Conservation (phyloP, 2,113 vertebrate genomes). For the Poeciliopsis turrubarensis region DNA sequence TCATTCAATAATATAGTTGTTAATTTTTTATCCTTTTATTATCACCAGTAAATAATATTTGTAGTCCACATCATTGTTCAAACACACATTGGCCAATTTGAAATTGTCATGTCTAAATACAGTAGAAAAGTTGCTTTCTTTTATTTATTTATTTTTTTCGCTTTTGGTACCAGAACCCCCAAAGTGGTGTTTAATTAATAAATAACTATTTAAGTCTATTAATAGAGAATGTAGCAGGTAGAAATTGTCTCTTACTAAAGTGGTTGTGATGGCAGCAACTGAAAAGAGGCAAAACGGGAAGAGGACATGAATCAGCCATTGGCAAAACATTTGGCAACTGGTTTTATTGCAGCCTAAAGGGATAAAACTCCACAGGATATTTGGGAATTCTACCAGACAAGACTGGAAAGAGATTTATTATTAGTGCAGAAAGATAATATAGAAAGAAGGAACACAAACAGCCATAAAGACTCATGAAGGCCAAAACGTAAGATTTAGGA, state of each 20-base stretch:
- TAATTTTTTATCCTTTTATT: background rate
- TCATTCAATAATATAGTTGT: background rate
- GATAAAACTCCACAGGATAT: constrained; percentile 27
- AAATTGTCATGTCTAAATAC: background rate
- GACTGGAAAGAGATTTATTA: constrained; percentile 27
- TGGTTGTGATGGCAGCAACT: constrained; percentile 14
- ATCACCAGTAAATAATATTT: background rate
- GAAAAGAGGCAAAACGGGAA: constrained; percentile 11
- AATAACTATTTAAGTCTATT: background rate
- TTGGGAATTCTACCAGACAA: constrained; percentile 31
- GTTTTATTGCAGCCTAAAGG: constrained; percentile 53
- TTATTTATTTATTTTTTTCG: background rate
- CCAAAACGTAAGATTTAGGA: constrained; percentile 31
- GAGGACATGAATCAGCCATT: constrained; percentile 46
- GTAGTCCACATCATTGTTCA: background rate
- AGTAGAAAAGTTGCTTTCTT: background rate
- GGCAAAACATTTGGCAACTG: constrained; percentile 56
- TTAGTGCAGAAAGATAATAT: constrained; percentile 10
- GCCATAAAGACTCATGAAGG: constrained; percentile 13
- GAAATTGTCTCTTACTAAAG: constrained; percentile 3
- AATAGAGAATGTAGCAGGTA: background rate
- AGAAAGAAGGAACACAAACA: constrained; percentile 14
- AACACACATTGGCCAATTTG: background rate
- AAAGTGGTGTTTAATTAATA: constrained; percentile 8
- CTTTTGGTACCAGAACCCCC: background rate